These are phyloP conservation scores for Caenorhabditis tropicalis DNA, from an alignment of 1,140 invertebrate genomes.

Conservation along the genomic window DNA sequence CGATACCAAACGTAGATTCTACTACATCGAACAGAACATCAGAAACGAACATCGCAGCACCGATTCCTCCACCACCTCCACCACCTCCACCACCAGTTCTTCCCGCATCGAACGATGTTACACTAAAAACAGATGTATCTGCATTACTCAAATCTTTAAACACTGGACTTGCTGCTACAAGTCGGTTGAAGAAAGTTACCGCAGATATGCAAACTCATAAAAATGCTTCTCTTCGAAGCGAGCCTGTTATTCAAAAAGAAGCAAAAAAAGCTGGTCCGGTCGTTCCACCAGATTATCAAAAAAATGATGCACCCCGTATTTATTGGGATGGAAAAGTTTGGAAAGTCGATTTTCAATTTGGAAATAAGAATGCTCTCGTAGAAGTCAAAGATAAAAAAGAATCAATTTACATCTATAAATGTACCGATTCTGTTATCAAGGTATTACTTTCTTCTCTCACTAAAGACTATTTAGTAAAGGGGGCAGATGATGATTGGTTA, in stretches of 20 bases:
- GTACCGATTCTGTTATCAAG: constrained; percentile 11
- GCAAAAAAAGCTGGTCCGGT: neutral
- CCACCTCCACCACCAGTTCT: neutral
- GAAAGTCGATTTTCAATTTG: neutral
- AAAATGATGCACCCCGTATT: neutral
- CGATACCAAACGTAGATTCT: neutral
- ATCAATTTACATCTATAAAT: constrained; percentile 4
- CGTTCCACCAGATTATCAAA: neutral
- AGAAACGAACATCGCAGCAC: neutral
- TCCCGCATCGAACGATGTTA: neutral
- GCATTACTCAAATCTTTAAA: neutral
- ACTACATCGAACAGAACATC: neutral
- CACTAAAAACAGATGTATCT: neutral
- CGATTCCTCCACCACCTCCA: neutral
- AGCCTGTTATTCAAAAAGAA: neutral
- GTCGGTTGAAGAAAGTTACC: neutral
- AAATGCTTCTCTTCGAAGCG: neutral
- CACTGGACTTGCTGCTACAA: neutral
- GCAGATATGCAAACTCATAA: constrained; percentile 15
- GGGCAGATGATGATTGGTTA: no score
- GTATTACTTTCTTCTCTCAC: neutral
- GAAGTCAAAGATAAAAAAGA: neutral
- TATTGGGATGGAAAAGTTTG: neutral
- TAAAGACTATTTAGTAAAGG: no score
- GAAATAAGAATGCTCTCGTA: neutral